These are phyloP conservation scores for Nestor notabilis DNA, from an alignment of 2,113 vertebrate species.

Conservation along the genomic window DNA sequence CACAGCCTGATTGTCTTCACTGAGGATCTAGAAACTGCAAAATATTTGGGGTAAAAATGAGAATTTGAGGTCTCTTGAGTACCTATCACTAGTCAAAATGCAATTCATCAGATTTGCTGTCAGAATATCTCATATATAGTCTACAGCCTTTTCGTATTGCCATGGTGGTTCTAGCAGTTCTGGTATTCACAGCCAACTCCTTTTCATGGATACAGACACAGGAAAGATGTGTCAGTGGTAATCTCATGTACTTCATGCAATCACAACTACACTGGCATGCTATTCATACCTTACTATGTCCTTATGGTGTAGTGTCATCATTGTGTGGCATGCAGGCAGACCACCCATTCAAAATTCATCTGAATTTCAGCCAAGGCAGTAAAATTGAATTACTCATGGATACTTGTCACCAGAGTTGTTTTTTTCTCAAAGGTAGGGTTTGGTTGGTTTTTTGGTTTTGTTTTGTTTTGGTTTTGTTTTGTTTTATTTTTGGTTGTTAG, in stretches of 20 bases:
- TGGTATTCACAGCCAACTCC: neutral
- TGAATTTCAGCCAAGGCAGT: neutral
- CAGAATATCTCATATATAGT: neutral
- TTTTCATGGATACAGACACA: neutral
- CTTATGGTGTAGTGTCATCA: neutral
- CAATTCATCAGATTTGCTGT: neutral
- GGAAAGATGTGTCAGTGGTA: neutral
- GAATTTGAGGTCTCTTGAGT: neutral
- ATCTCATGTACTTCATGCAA: neutral
- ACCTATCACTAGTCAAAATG: neutral
- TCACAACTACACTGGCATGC: neutral
- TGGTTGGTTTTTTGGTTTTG: neutral
- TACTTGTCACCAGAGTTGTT: neutral
- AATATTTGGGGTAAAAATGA: neutral
- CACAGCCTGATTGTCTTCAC: neutral
- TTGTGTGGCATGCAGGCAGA: neutral
- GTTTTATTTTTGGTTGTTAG: neutral
- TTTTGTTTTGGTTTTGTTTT: no score
- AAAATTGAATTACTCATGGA: neutral
- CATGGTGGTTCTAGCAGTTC: neutral
- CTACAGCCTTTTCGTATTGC: neutral
- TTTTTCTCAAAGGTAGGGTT: neutral
- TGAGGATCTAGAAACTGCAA: neutral
- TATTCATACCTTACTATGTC: neutral
- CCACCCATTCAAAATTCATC: neutral